Percentiles rank a stretch among this genome's conserved stretches.
Evolutionary conservation across 2,888 invertebrate species (phyloP).

Genomic region (Acleris laterana): DNA sequence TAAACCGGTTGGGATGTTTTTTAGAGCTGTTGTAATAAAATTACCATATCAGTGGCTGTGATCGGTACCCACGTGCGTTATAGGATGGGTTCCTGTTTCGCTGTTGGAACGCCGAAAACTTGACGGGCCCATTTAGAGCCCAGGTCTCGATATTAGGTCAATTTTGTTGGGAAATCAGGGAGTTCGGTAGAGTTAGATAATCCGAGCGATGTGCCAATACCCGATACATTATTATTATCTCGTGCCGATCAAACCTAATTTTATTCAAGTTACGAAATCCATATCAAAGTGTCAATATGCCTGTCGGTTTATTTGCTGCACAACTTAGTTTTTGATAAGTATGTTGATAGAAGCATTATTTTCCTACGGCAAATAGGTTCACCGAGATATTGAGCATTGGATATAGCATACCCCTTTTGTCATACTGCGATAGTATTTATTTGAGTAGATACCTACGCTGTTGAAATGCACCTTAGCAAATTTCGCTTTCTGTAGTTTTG

Average conservation of each 20-base stretch:
- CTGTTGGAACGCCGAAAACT: constrained; percentile 24
- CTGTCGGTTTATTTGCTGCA: constrained; percentile 25
- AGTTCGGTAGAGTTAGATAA: constrained; percentile 2
- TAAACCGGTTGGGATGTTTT: constrained; percentile 77
- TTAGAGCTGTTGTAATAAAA: constrained; percentile 78
- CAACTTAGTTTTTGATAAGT: constrained; percentile 29
- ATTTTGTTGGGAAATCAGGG: no score
- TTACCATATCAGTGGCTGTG: constrained; percentile 74
- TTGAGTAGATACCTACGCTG: constrained; percentile 14
- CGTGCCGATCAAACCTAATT: constrained; percentile 29
- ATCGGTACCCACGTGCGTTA: constrained; percentile 62
- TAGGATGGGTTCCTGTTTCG: constrained; percentile 47
- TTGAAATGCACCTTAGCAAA: constrained; percentile 19
- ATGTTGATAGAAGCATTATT: constrained; percentile 27
- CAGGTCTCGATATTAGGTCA: no score
- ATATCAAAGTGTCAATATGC: constrained; percentile 34
- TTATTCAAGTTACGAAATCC: constrained; percentile 26
- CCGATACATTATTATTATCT: constrained; percentile 29
- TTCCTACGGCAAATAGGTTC: constrained; percentile 21
- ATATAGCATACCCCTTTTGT: constrained; percentile 18
- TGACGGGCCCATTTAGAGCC: no score
- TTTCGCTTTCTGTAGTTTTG: neutral
- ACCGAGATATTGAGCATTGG: constrained; percentile 20
- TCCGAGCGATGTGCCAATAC: constrained; percentile 26
- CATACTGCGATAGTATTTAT: constrained; percentile 24